Evolutionary conservation across 2,888 invertebrate species (phyloP).

Genomic region (Invenusta paracnida): DNA sequence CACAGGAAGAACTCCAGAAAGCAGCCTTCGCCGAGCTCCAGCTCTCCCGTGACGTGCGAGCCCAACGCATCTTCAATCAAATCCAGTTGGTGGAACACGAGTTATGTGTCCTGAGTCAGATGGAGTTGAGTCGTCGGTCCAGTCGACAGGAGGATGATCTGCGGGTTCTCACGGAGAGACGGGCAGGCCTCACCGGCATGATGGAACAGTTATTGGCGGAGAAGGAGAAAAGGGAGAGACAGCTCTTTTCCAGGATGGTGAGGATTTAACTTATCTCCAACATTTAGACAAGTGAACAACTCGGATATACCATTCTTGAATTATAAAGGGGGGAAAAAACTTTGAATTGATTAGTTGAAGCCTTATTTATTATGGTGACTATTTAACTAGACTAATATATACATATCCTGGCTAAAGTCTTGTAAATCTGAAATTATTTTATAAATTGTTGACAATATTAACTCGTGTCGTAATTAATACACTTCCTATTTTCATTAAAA

Average conservation of each 20-base stretch:
- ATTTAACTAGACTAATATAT: no score
- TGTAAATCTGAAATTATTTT: no score
- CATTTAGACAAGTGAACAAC: no score
- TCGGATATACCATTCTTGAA: no score
- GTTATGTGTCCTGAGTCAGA: not conserved
- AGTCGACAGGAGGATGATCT: not conserved
- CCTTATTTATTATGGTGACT: no score
- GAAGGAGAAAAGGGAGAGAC: not conserved
- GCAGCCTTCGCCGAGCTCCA: slow-evolving; percentile 5
- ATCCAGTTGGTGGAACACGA: slow-evolving; percentile 10
- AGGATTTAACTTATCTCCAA: not conserved
- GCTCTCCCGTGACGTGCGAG: not conserved
- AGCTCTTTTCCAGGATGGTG: not conserved
- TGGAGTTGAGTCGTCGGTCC: not conserved
- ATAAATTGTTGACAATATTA: no score
- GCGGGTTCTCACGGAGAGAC: slow-evolving; percentile 1
- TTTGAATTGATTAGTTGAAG: no score
- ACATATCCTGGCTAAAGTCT: no score
- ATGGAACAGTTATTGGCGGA: not conserved
- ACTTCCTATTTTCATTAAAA: no score
- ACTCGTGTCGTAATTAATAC: no score
- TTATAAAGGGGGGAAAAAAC: no score
- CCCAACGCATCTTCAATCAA: not conserved
- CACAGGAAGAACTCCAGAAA: slow-evolving; percentile 17
- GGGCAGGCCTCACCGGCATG: not conserved